These are phyloP conservation scores for Dolichallabes microphthalmus DNA, from an alignment of 2,113 vertebrate genomes.

Conservation along the genomic window DNA sequence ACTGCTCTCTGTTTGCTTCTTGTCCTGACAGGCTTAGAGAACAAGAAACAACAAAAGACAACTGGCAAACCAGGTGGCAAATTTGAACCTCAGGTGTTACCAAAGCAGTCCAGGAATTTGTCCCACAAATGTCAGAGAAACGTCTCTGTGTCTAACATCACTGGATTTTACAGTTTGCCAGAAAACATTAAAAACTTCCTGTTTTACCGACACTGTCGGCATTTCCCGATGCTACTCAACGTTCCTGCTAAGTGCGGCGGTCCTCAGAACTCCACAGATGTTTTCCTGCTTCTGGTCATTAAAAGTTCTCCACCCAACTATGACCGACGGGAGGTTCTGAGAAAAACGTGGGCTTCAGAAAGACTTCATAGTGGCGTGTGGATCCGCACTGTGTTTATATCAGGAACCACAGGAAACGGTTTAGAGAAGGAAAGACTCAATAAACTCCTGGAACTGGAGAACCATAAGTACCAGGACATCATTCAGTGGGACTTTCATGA, in stretches of 20 bases:
- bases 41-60: background rate
- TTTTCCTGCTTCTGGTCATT: constrained; percentile 83
- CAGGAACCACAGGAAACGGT: constrained; percentile 48
- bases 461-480: constrained; percentile 68
- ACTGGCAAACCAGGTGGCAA: accelerated
- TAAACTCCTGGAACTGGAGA: constrained; percentile 74
- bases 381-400: constrained; percentile 78
- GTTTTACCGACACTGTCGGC: constrained; percentile 74
- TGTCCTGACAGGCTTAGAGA: background rate
- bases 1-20: background rate
- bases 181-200: constrained; percentile 72
- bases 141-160: constrained; percentile 44
- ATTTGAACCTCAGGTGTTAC: background rate
- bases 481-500: constrained; percentile 86
- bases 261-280: background rate
- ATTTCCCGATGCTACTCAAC: constrained; percentile 72
- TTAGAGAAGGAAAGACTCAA: constrained; percentile 68
- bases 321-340: constrained; percentile 76
- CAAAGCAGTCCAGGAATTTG: background rate
- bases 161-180: constrained; percentile 68
- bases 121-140: constrained; percentile 61
- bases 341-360: constrained; percentile 83
- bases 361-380: constrained; percentile 53
- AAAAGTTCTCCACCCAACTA: constrained; percentile 82
- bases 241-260: constrained; percentile 63